These are phyloP conservation scores for Nomia melanderi DNA, from an alignment of 1,140 invertebrate species.

Conservation along the genomic window DNA sequence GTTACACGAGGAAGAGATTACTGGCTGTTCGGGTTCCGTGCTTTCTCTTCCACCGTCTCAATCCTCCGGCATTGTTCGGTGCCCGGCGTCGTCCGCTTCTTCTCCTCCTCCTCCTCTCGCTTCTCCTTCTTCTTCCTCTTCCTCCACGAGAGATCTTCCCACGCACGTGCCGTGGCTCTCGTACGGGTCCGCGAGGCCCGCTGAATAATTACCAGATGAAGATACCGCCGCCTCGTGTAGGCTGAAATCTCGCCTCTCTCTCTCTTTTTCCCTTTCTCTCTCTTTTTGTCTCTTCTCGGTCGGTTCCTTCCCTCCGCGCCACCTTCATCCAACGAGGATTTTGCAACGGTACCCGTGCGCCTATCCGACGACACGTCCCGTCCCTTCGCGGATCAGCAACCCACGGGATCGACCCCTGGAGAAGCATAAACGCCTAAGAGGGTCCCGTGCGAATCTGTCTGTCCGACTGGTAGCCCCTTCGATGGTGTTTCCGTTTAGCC, in stretches of 20 bases:
- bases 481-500: too few relatives aligned
- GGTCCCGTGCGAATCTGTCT: not conserved
- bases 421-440: slow-evolving; percentile 7
- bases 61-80: slow-evolving; percentile 57
- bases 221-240: slow-evolving; percentile 74
- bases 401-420: slow-evolving; percentile 21
- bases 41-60: slow-evolving; percentile 58
- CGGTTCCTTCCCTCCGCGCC: not conserved
- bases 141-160: slow-evolving; percentile 73
- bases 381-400: slow-evolving; percentile 24
- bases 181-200: slow-evolving; percentile 62
- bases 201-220: slow-evolving; percentile 78
- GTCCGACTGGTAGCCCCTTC: not conserved
- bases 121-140: slow-evolving; percentile 69
- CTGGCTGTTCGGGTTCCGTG: slow-evolving; percentile 40
- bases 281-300: not conserved
- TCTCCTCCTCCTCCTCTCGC: slow-evolving; percentile 64
- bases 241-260: slow-evolving; percentile 61
- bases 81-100: slow-evolving; percentile 51
- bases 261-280: not conserved
- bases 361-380: slow-evolving; percentile 39
- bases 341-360: slow-evolving; percentile 56
- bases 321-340: slow-evolving; percentile 29
- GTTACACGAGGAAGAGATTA: slow-evolving; percentile 58
- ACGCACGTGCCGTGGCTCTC: slow-evolving; percentile 71